Evolutionary conservation across 2,888 invertebrate genomes (phyloP).

Genomic region (Nasonia oneida): DNA sequence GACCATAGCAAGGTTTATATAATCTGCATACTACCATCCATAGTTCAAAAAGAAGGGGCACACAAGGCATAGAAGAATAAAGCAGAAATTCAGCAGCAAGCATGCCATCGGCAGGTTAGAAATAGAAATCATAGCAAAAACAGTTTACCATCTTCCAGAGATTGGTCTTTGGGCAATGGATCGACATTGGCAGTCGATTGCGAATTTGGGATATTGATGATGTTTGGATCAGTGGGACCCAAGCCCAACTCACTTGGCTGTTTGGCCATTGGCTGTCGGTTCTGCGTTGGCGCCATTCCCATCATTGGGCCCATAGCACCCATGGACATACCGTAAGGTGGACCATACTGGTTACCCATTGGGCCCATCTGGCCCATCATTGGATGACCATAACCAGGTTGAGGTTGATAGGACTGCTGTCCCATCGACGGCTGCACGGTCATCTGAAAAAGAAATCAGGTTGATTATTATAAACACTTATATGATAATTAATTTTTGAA

Average conservation of each 20-base stretch:
- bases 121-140: slow-evolving; percentile 75
- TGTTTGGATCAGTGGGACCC: slow-evolving; percentile 80
- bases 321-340: slow-evolving; percentile 80
- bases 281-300: slow-evolving; percentile 78
- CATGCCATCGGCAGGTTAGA: slow-evolving; percentile 79
- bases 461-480: slow-evolving; percentile 13
- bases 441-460: slow-evolving; percentile 80
- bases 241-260: slow-evolving; percentile 85
- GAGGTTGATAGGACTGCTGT: slow-evolving; percentile 82
- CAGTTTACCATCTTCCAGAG: slow-evolving; percentile 79
- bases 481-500: neutral
- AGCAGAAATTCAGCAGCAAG: slow-evolving; percentile 69
- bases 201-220: slow-evolving; percentile 76
- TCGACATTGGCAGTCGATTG: slow-evolving; percentile 76
- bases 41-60: slow-evolving; percentile 20
- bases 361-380: slow-evolving; percentile 84
- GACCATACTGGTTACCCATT: slow-evolving; percentile 80
- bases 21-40: slow-evolving; percentile 10
- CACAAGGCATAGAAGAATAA: slow-evolving; percentile 60
- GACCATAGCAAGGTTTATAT: neutral
- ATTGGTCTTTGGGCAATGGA: slow-evolving; percentile 78
- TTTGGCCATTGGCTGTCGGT: slow-evolving; percentile 78
- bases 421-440: slow-evolving; percentile 88
- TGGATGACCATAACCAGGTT: slow-evolving; percentile 87
- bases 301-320: slow-evolving; percentile 81